Evolutionary conservation across 2,888 invertebrate species (phyloP).

Genomic region (Lithophane leautieri): DNA sequence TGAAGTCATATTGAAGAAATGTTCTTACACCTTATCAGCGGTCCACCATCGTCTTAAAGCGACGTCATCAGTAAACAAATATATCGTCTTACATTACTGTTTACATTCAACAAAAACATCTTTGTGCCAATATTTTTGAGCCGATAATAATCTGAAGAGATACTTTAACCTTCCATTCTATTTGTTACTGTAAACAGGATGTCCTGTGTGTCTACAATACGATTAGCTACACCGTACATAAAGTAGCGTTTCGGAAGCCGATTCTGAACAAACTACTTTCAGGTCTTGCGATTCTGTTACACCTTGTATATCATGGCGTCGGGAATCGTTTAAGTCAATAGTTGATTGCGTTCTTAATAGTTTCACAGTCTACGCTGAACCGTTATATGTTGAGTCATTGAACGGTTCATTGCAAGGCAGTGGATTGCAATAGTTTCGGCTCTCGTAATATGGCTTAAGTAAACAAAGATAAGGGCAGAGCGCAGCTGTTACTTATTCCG

Average conservation of each 20-base stretch:
- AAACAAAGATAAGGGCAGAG: conserved; percentile 28
- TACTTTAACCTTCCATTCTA: conserved; percentile 1
- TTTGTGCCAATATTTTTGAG: neutral
- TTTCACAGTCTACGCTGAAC: conserved; percentile 36
- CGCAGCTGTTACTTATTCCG: neutral
- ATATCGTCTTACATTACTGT: neutral
- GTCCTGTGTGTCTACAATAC: neutral
- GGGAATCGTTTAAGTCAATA: neutral
- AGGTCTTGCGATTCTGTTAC: neutral
- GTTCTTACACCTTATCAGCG: conserved; percentile 34
- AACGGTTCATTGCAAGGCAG: conserved; percentile 37
- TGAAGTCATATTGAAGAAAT: conserved; percentile 26
- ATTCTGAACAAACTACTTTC: neutral
- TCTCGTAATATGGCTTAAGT: conserved; percentile 16
- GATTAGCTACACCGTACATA: neutral
- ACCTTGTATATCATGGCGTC: too few species aligned
- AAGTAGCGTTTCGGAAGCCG: neutral
- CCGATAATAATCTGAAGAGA: neutral
- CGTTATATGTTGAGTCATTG: conserved; percentile 28
- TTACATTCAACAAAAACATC: conserved; percentile 13
- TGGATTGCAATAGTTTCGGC: conserved; percentile 28
- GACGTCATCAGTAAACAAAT: conserved; percentile 30
- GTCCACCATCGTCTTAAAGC: conserved; percentile 5
- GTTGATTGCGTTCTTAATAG: conserved; percentile 7
- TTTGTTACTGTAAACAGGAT: conserved; percentile 20